Evolutionary conservation across 2,888 invertebrate genomes (phyloP).

Genomic region (Onthophagus sagittarius): DNA sequence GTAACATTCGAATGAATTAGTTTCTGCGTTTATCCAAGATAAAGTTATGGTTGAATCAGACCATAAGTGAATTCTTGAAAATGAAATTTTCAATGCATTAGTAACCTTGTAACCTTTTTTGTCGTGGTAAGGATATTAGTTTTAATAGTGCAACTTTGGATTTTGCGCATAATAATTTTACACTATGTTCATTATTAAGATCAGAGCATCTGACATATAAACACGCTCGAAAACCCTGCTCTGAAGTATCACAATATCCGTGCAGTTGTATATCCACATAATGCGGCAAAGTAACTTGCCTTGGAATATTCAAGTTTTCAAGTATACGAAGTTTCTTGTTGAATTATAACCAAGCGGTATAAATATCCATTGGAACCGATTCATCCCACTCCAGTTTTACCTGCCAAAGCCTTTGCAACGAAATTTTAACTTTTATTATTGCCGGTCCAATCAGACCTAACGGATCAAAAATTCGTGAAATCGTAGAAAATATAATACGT

Average conservation of each 20-base stretch:
- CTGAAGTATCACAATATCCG: constrained; percentile 5
- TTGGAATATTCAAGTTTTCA: background rate
- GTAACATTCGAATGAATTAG: too few species aligned
- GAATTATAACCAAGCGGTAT: background rate
- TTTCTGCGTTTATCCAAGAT: constrained; percentile 30
- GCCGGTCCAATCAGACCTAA: background rate
- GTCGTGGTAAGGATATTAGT: constrained; percentile 10
- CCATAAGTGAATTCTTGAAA: too few species aligned
- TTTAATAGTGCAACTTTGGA: too few species aligned
- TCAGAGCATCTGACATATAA: constrained; percentile 14
- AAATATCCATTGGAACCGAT: background rate
- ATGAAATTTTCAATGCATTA: too few species aligned
- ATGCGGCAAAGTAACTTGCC: background rate
- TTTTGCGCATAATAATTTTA: too few species aligned
- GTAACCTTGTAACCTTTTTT: too few species aligned
- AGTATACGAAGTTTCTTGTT: background rate
- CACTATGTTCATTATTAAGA: too few species aligned
- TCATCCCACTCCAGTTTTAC: background rate
- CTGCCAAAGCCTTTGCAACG: background rate
- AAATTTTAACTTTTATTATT: background rate
- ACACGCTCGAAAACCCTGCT: constrained; percentile 5
- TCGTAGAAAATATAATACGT: background rate
- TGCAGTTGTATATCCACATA: background rate
- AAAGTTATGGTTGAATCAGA: constrained; percentile 36
- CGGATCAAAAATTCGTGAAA: background rate